Base-by-base conservation (phyloP, 2,888 invertebrate species). In the Caprella mutica region DNA sequence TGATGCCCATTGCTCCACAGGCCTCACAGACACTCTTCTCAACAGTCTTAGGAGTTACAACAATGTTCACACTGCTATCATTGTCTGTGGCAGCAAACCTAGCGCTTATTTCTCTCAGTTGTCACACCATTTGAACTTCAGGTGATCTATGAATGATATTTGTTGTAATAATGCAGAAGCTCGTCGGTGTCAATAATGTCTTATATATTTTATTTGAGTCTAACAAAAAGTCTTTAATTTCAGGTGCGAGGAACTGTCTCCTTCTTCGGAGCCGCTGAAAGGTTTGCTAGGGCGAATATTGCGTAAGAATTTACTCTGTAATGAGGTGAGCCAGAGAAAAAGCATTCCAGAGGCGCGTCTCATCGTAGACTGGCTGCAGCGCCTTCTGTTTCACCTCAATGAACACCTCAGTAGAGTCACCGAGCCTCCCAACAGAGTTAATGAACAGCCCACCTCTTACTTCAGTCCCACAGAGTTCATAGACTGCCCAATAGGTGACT, bases 381-480 rank as follows among this genome's bases (percentile, higher is more conserved):
- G 57, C 14, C 50, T 61, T 17, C 58, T 58, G 61, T 48, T 58
- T 21, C 58, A 58, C 48, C 61, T 61, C 35, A 61, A 61, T 40
- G 53, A 52, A 8, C 42, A 50, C 27, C 48, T 59, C 14, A 14
- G 33, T 9, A 33, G 9, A 33, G 14, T 14, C 33, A 33, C 8
- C 14, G 9, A 33, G 33, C 33, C 9, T 9, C 33, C 33, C 9
- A 14, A 33, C 33, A 33, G 33, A 33, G 26, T 27, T 5, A 27
- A 44, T 17, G 44, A 27, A 24, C 24, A 4, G 17, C 27, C 29
- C 4, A n/a, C 29, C 19, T 52, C 52, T 12, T 46, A 33, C 3
- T 30, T 58, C 17, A 52, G 55, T 2, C 58, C 61, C 26, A 50
- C 53, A 14, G 24, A 58, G 27, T 38, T 61, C 17, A 50, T 53